Evolutionary conservation across 2,888 invertebrate species (phyloP).

Genomic region (Drosophila flavopinicola): DNA sequence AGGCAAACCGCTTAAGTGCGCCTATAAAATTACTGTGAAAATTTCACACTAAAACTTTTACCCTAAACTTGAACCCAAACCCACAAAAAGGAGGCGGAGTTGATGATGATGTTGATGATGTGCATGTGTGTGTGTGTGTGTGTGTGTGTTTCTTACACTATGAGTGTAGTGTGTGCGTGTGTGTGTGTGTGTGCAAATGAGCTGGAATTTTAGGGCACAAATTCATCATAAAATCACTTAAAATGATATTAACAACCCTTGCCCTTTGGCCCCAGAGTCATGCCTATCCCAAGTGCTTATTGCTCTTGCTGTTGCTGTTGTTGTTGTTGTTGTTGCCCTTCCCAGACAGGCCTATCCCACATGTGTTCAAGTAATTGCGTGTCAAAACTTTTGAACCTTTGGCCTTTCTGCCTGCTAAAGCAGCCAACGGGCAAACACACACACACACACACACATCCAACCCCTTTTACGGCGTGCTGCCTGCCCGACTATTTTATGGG

Average conservation of each 20-base stretch:
- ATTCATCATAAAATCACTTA: conserved; percentile 84
- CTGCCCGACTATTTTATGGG: conserved; percentile 50
- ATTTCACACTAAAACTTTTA: conserved; percentile 79
- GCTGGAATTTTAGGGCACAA: conserved; percentile 77
- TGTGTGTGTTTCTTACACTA: conserved; percentile 7
- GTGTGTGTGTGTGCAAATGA: conserved; percentile 64
- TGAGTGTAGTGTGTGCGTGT: conserved; percentile 7
- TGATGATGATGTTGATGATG: conserved; percentile 52
- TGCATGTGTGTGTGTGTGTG: conserved; percentile 26
- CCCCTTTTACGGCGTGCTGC: conserved; percentile 54
- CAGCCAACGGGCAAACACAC: conserved; percentile 31
- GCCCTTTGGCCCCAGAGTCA: conserved; percentile 12
- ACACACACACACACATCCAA: conserved; percentile 27
- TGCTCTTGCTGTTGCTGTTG: background rate
- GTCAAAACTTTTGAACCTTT: conserved; percentile 81
- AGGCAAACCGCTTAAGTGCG: conserved; percentile 79
- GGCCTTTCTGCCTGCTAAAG: conserved; percentile 60
- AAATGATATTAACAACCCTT: conserved; percentile 77
- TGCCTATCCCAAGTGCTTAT: background rate
- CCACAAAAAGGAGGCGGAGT: conserved; percentile 46
- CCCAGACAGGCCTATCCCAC: conserved; percentile 62
- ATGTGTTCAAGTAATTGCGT: conserved; percentile 78
- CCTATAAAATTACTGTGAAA: conserved; percentile 78
- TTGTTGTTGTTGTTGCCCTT: conserved; percentile 7
- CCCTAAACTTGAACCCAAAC: conserved; percentile 49